These are phyloP conservation scores for Platycnemis pennipes DNA, from an alignment of 2,888 invertebrate species.

Conservation along the genomic window DNA sequence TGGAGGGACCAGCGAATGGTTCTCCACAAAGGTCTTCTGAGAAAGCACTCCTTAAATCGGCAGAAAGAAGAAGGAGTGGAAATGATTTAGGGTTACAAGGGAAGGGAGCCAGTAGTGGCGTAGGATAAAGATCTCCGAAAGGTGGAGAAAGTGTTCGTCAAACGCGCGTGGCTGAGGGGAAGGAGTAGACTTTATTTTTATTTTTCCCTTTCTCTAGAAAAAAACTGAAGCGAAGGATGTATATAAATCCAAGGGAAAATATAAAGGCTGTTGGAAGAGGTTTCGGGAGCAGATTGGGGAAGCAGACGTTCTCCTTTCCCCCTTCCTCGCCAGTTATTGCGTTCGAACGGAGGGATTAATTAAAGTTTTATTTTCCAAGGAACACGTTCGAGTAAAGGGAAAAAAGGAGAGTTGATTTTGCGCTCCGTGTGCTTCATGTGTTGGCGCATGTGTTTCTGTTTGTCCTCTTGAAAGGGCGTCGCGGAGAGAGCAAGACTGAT, in stretches of 20 bases:
- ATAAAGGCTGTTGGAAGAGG: neutral
- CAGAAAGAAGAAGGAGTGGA: neutral
- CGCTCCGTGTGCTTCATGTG: neutral
- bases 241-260: neutral
- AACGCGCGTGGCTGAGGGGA: neutral
- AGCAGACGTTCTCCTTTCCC: neutral
- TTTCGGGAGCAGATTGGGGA: neutral
- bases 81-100: conserved; percentile 1
- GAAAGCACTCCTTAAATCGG: neutral
- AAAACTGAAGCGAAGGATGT: neutral
- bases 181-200: neutral
- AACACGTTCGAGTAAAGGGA: neutral
- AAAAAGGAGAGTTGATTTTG: neutral
- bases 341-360: conserved; percentile 44
- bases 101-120: neutral
- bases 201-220: neutral
- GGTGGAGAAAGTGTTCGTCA: conserved; percentile 62
- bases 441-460: neutral
- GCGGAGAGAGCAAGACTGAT: neutral
- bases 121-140: conserved; percentile 34
- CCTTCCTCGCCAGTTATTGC: neutral
- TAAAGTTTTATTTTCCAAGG: conserved; percentile 45
- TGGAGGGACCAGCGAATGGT: no score
- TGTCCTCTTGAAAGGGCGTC: neutral
- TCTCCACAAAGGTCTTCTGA: neutral